phyloP scores from a whole-genome alignment of 2,113 vertebrate genomes.

The Oreochromis aureus region DNA sequence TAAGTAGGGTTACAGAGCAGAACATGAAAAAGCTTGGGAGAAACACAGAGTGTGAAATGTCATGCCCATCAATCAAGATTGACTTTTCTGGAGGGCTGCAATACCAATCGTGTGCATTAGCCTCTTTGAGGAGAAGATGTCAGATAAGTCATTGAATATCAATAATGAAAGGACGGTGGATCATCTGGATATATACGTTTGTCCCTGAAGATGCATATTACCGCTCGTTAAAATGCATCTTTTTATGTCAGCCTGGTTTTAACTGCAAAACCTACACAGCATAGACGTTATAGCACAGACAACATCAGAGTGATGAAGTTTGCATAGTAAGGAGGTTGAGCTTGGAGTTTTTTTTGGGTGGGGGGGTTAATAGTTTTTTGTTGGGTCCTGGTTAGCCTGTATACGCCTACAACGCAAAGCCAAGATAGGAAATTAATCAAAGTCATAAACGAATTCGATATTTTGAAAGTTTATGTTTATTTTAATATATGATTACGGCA shows the following conservation, averaged over 20 bases:
- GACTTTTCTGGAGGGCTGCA: neutral
- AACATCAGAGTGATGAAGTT: neutral
- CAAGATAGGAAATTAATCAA: neutral
- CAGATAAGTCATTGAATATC: neutral
- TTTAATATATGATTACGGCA: neutral
- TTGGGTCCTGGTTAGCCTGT: neutral
- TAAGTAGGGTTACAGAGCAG: slow-evolving; percentile 9
- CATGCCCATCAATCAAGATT: slow-evolving; percentile 23
- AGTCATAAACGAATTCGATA: neutral
- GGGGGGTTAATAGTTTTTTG: neutral
- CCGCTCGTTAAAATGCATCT: neutral
- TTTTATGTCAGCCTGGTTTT: neutral
- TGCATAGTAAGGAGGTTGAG: neutral
- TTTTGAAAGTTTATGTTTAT: neutral
- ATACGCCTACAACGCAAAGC: neutral
- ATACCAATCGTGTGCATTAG: neutral
- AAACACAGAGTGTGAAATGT: slow-evolving; percentile 14
- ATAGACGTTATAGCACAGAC: neutral
- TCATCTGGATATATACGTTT: neutral
- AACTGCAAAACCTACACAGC: neutral
- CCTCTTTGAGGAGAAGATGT: neutral
- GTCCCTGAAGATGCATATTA: neutral
- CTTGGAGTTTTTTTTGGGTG: neutral
- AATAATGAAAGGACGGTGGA: neutral
- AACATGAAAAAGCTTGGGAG: neutral